These are phyloP conservation scores for Onchidella celtica DNA, from an alignment of 2,888 invertebrate genomes.

Conservation along the genomic window DNA sequence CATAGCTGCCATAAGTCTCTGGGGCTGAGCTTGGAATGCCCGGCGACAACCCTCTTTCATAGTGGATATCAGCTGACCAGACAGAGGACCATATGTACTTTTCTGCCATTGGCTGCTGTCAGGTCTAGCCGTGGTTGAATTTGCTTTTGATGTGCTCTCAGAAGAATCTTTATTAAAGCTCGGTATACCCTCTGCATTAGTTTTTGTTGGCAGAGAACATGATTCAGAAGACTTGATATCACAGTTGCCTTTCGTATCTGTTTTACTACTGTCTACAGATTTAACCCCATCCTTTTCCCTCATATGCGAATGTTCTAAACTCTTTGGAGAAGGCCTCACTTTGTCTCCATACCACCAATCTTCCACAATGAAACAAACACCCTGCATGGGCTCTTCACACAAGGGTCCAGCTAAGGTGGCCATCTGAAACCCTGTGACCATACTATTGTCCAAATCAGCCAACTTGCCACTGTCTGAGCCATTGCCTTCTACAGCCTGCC, in stretches of 20 bases:
- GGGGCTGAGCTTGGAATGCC: constrained; percentile 93
- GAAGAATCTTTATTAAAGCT: not conserved
- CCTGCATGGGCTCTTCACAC: constrained; percentile 98
- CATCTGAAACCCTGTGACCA: constrained; percentile 82
- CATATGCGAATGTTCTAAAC: not conserved
- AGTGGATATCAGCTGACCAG: constrained; percentile 94
- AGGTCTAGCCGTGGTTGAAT: not conserved
- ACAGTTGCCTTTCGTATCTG: constrained; percentile 9
- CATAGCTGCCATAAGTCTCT: constrained; percentile 97
- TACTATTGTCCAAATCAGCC: constrained; percentile 83
- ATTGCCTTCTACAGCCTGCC: constrained; percentile 64
- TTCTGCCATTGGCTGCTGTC: constrained; percentile 34
- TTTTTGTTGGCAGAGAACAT: not conserved
- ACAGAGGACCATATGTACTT: constrained; percentile 76
- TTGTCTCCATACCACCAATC: constrained; percentile 84
- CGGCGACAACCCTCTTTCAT: constrained; percentile 93
- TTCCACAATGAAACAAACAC: constrained; percentile 91
- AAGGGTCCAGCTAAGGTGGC: constrained; percentile 94
- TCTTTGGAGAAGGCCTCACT: not conserved
- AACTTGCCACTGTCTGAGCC: constrained; percentile 42
- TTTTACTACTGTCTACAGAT: not conserved
- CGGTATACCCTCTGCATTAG: not conserved
- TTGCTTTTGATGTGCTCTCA: not conserved
- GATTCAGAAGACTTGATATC: not conserved
- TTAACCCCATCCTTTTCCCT: not conserved